These are phyloP conservation scores for Oceanites oceanicus DNA, from an alignment of 2,113 vertebrate genomes.

Conservation along the genomic window DNA sequence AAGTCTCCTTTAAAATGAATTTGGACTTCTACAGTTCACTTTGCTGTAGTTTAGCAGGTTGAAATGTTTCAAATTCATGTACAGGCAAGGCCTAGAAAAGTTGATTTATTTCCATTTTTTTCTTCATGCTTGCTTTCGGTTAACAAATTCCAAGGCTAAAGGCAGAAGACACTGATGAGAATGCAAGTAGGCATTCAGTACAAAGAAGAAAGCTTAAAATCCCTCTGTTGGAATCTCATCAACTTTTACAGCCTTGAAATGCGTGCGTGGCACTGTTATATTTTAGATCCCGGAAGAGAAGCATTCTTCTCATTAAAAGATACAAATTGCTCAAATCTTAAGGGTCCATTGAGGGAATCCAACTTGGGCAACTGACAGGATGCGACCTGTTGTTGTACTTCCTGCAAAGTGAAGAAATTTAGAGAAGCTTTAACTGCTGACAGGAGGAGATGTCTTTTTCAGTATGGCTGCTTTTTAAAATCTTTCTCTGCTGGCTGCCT, in stretches of 20 bases:
- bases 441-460: not conserved
- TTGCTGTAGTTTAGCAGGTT: not conserved
- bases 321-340: not conserved
- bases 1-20: not conserved
- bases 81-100: not conserved
- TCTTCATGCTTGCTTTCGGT: not conserved
- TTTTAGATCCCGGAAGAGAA: not conserved
- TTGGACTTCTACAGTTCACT: not conserved
- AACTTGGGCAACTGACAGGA: not conserved
- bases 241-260: not conserved
- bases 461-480: not conserved
- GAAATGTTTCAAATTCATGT: not conserved
- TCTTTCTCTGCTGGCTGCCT: not conserved
- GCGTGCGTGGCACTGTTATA: not conserved
- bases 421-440: not conserved
- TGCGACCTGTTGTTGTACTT: not conserved
- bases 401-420: not conserved
- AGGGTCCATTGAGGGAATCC: not conserved
- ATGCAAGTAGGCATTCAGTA: not conserved
- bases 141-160: not conserved
- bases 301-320: not conserved
- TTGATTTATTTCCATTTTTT: not conserved
- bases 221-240: not conserved
- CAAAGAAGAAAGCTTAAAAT: not conserved
- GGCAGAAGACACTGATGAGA: not conserved